phyloP scores from a whole-genome alignment of 2,797 vertebrate genomes.

The Acrossocheilus wenchowensis region DNA sequence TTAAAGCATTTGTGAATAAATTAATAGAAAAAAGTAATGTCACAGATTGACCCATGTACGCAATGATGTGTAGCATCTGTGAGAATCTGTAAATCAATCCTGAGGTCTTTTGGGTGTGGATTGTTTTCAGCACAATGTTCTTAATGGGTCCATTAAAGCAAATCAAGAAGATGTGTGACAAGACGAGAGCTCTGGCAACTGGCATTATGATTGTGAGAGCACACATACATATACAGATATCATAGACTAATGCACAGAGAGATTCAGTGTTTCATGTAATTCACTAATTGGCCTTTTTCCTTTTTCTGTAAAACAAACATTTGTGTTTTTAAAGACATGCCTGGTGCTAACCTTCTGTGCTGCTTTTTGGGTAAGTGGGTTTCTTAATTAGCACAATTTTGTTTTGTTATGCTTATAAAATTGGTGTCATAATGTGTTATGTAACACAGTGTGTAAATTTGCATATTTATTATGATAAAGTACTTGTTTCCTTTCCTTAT shows the following conservation, averaged over 20 bases:
- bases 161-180: slow-evolving; percentile 90
- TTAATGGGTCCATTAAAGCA: slow-evolving; percentile 89
- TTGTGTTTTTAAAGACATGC: slow-evolving; percentile 76
- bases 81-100: not conserved
- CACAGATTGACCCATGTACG: not conserved
- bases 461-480: not conserved
- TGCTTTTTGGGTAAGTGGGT: slow-evolving; percentile 88
- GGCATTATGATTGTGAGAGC: slow-evolving; percentile 86
- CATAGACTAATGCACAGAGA: not conserved
- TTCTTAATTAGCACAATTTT: not conserved
- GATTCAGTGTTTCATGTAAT: not conserved
- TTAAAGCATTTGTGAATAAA: not conserved
- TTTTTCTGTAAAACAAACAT: not conserved
- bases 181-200: slow-evolving; percentile 85
- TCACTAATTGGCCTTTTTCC: not conserved
- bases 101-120: slow-evolving; percentile 12
- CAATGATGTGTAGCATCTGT: not conserved
- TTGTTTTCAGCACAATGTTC: slow-evolving; percentile 83
- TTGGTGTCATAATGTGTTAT: slow-evolving; percentile 1
- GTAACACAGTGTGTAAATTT: not conserved
- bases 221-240: slow-evolving; percentile 32
- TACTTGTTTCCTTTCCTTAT: not conserved
- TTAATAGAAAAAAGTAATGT: not conserved
- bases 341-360: slow-evolving; percentile 85
- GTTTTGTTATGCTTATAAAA: not conserved